Conservation (phyloP, 2,113 vertebrate species). For the Dendrocopos noguchii region DNA sequence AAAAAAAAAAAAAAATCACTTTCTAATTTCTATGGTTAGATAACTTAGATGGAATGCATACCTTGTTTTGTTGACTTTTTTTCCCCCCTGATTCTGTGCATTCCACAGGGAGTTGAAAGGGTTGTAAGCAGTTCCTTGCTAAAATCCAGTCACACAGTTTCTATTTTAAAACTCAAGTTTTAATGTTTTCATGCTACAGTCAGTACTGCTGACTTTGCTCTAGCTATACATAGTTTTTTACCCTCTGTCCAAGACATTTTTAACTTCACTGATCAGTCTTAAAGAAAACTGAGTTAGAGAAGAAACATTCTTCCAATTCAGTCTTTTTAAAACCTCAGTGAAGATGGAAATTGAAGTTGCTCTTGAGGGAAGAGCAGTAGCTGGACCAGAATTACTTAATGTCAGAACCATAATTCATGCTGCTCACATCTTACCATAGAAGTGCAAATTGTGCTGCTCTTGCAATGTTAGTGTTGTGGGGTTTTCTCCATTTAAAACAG, state of each 20-base stretch:
- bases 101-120: not conserved
- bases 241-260: conserved; percentile 2
- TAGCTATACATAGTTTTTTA: conserved; percentile 3
- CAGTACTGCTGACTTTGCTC: conserved; percentile 23
- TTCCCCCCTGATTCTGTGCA: not conserved
- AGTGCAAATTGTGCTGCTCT: conserved; percentile 1
- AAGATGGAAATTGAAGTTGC: conserved; percentile 8
- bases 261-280: not conserved
- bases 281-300: not conserved
- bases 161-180: conserved; percentile 17
- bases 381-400: conserved; percentile 4
- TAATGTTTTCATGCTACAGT: not conserved
- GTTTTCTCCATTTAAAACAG: not conserved
- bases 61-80: not conserved
- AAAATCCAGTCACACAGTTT: not conserved
- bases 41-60: not conserved
- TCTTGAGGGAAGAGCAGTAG: conserved; percentile 2
- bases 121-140: not conserved
- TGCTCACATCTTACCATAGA: not conserved
- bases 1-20: not conserved
- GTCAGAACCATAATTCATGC: conserved; percentile 2
- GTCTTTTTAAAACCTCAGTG: not conserved
- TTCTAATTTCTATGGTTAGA: not conserved
- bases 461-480: not conserved
- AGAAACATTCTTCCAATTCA: not conserved